Percentiles rank a stretch among this genome's conserved stretches.
phyloP scores from a whole-genome alignment of 2,888 invertebrate species.

The Abrostola tripartita region DNA sequence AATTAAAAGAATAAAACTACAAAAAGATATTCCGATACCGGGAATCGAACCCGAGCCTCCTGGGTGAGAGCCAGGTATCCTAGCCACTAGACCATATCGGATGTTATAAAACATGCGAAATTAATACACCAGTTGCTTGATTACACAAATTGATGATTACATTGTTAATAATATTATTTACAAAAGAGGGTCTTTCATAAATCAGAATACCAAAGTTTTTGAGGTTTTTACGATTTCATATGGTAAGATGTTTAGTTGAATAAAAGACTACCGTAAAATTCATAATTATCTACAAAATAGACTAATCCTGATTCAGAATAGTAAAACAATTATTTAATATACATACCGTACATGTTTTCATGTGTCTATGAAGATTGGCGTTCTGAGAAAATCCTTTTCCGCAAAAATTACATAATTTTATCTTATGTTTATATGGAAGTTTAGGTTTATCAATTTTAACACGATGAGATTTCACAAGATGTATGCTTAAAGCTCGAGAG shows the following conservation, averaged over 20 bases:
- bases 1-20: background rate
- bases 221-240: too few relatives aligned
- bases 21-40: constrained; percentile 84
- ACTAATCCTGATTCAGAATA: background rate
- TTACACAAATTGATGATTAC: background rate
- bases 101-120: fast-evolving
- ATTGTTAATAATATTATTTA: background rate
- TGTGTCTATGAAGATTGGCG: constrained; percentile 63
- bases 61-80: constrained; percentile 92
- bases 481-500: constrained; percentile 63
- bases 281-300: too few relatives aligned
- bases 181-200: background rate
- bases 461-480: constrained; percentile 65
- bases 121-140: background rate
- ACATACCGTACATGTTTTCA: constrained; percentile 65
- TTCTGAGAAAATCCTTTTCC: constrained; percentile 55
- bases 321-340: background rate
- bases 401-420: constrained; percentile 66
- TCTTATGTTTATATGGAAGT: constrained; percentile 24
- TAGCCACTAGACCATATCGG: constrained; percentile 90
- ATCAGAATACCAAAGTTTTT: too few relatives aligned
- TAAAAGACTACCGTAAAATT: too few relatives aligned
- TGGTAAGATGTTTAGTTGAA: too few relatives aligned
- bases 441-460: constrained; percentile 56
- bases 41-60: constrained; percentile 90